Evolutionary conservation across 2,797 vertebrate genomes (phyloP).

Genomic region (Melanotaenia nigrans): DNA sequence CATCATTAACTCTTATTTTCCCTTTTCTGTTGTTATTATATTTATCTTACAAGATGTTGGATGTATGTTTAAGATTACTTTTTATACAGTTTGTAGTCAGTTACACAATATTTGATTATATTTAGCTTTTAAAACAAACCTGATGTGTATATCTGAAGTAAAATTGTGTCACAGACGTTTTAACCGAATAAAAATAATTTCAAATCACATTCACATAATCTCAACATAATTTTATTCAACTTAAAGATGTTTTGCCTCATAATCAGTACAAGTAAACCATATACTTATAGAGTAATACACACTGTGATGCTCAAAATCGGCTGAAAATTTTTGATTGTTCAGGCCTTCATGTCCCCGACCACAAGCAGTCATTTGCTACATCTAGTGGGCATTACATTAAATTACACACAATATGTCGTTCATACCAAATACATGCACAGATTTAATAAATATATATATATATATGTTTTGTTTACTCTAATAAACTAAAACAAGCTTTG

Average conservation of each 20-base stretch:
- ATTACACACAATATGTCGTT: conserved; percentile 58
- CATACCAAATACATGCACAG: conserved; percentile 16
- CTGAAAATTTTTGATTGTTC: not conserved
- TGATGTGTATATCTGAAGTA: not conserved
- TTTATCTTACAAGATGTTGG: conserved; percentile 12
- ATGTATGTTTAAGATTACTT: conserved; percentile 22
- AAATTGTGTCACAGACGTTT: not conserved
- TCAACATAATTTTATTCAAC: conserved; percentile 9
- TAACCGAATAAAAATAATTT: not conserved
- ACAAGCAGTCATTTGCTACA: conserved; percentile 66
- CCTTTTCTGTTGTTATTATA: conserved; percentile 31
- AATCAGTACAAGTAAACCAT: not conserved
- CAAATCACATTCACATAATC: not conserved
- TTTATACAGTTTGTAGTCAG: conserved; percentile 11
- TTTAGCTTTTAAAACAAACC: conserved; percentile 23
- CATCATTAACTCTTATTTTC: conserved; percentile 63
- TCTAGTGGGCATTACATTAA: conserved; percentile 69
- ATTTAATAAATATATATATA: conserved; percentile 8
- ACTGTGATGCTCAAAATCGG: not conserved
- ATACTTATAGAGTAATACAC: not conserved
- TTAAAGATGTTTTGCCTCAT: not conserved
- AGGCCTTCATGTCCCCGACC: not conserved
- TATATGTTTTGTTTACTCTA: not conserved
- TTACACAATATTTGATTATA: conserved; percentile 1
- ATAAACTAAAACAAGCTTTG: conserved; percentile 19